Base-by-base conservation (phyloP, 2,797 vertebrate genomes). In the Melanotaenia parkinsoni region DNA sequence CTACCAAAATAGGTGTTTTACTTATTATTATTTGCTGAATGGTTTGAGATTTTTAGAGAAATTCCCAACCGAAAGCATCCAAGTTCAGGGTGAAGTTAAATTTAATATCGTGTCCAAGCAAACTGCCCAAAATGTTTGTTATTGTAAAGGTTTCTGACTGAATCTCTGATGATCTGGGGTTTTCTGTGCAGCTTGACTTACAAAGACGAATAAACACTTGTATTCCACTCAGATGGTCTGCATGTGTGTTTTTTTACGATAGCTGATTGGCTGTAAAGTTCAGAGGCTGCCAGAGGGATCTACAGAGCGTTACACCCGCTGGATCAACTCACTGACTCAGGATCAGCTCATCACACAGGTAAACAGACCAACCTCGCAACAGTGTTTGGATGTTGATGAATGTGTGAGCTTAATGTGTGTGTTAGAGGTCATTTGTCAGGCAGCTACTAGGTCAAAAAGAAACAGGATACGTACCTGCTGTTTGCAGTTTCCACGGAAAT, bases 301-400 rank as follows among this genome's bases (percentile, higher is more conserved):
- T 5, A 99, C 97, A 0, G 94, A 96, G 20, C 95, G 98, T 0
- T 99, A 99, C 79, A 97, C 96, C 0, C 95, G 96, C 70, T 99
- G 98, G 98, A 95, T 99, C 91, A 99, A 99, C 86, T 92, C 86
- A 24, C 87, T 97, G 43, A 91, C 82, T 12, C 85, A 93, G 2
- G 93, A 95, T 0, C 97, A 99, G 68, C 97, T 99, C 12, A 74
- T 94, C 37, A 97, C 96, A 54, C 98, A 99, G 96, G 98, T 99
- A 93, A 71, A 72, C 28, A 53, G 57, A 20, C 1, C 1, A 37
- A 22, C 30, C 56, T 24, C 16, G 16, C 18, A 5, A 0, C 57
- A 57, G 54, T 62, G 32, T 77, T n/a, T 26, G 40, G 70, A 5
- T 32, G 56, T 11, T 3, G 58, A 38, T 63, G 28, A 32, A 24